Percentiles rank a stretch among this genome's conserved stretches.
Conservation (phyloP, 35 echinoderm and acorn worm genomes). For the Lytechinus variegatus region DNA sequence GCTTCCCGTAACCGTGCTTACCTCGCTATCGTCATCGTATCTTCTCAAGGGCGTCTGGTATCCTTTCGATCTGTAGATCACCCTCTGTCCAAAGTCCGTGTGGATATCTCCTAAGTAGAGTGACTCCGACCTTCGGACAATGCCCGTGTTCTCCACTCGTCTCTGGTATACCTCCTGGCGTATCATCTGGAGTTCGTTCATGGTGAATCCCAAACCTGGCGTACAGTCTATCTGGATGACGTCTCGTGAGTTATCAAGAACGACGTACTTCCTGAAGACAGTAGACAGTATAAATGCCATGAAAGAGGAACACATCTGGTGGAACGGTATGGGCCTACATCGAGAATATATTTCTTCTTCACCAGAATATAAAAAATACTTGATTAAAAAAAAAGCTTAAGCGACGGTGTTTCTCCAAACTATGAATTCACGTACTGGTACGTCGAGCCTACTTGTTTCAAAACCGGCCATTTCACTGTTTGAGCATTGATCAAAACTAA, state of each 20-base stretch:
- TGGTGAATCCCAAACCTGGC: constrained; percentile 66
- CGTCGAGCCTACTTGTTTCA: too few species aligned
- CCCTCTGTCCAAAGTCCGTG: constrained; percentile 50
- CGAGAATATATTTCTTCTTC: too few species aligned
- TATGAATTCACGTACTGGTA: too few species aligned
- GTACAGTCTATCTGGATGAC: constrained; percentile 62
- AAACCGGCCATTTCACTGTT: too few species aligned
- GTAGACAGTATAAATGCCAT: background rate
- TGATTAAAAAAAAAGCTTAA: too few species aligned
- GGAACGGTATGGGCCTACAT: too few species aligned
- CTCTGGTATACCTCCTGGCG: constrained; percentile 65
- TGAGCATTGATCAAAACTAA: too few species aligned
- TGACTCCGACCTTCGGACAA: constrained; percentile 42
- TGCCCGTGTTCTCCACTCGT: constrained; percentile 41
- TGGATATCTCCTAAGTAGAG: constrained; percentile 80
- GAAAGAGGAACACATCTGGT: too few species aligned
- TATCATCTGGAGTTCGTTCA: constrained; percentile 88
- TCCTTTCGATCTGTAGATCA: constrained; percentile 65
- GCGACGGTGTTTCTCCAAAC: too few species aligned
- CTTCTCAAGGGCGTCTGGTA: constrained; percentile 82
- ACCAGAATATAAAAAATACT: too few species aligned
- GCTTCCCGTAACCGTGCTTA: background rate
- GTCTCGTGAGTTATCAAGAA: constrained; percentile 68
- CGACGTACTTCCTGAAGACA: constrained; percentile 53
- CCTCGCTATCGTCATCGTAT: constrained; percentile 54